Conservation (phyloP, 2,888 invertebrate genomes). For the Epinotia brunnichana region DNA sequence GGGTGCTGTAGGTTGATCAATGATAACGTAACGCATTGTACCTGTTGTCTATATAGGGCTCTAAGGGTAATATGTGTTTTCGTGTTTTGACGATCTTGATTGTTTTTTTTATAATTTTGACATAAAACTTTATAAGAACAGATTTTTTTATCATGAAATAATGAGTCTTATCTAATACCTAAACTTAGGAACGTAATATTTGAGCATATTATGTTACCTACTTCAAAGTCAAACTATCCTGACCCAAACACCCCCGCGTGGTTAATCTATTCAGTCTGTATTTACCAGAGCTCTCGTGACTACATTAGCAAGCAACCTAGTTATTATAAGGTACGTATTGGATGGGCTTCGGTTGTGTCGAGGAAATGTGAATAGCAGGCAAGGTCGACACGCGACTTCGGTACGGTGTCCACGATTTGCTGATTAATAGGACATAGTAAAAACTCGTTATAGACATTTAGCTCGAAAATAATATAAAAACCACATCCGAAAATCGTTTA, state of each 20-base stretch:
- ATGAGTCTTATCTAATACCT: too few species aligned
- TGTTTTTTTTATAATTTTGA: too few species aligned
- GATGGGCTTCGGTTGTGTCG: constrained; percentile 42
- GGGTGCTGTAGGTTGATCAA: too few species aligned
- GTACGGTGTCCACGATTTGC: constrained; percentile 15
- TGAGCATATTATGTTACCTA: too few species aligned
- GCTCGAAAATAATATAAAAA: background rate
- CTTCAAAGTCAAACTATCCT: background rate
- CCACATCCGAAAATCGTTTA: too few species aligned
- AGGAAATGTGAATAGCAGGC: constrained; percentile 43
- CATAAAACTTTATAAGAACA: too few species aligned
- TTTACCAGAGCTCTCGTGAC: constrained; percentile 37
- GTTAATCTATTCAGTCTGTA: constrained; percentile 18
- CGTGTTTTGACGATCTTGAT: too few species aligned
- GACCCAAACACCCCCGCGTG: constrained; percentile 1
- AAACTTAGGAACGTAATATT: too few species aligned
- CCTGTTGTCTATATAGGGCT: too few species aligned
- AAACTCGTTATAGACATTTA: background rate
- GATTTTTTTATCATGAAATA: too few species aligned
- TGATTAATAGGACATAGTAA: background rate
- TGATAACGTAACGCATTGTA: too few species aligned
- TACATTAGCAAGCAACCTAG: constrained; percentile 40
- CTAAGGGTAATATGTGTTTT: too few species aligned
- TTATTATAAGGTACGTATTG: constrained; percentile 43
- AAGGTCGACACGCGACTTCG: constrained; percentile 42